Evolutionary conservation across 1,140 invertebrate species (phyloP).

Genomic region (Brachionus rubens): DNA sequence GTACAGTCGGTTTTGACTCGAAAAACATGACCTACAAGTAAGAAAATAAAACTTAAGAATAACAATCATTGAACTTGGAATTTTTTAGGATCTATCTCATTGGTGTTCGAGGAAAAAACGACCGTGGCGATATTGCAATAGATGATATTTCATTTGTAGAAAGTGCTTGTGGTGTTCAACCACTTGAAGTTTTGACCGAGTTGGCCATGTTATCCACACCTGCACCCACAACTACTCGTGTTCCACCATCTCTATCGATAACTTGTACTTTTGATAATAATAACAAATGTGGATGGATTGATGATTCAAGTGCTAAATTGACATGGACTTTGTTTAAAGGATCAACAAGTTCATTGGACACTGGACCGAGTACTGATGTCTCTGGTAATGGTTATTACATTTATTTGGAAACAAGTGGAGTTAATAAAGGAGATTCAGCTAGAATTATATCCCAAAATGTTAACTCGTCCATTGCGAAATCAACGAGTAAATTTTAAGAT

Average conservation of each 20-base stretch:
- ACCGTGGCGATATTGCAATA: constrained; percentile 59
- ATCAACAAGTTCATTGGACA: constrained; percentile 63
- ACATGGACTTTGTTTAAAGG: constrained; percentile 51
- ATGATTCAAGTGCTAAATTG: constrained; percentile 52
- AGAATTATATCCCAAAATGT: constrained; percentile 57
- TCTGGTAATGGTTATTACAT: constrained; percentile 70
- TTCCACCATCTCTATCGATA: background rate
- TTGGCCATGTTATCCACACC: background rate
- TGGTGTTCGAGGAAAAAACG: constrained; percentile 64
- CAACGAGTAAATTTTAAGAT: background rate
- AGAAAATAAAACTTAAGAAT: background rate
- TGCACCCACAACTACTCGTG: constrained; percentile 15
- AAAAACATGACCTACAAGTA: constrained; percentile 29
- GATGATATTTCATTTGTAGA: constrained; percentile 53
- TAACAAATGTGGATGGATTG: constrained; percentile 53
- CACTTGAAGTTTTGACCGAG: background rate
- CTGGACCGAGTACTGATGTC: constrained; percentile 73
- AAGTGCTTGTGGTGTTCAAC: constrained; percentile 50
- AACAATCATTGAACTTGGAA: background rate
- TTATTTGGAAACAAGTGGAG: constrained; percentile 9
- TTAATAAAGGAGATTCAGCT: constrained; percentile 15
- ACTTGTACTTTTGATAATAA: constrained; percentile 50
- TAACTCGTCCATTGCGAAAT: background rate
- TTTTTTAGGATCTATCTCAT: constrained; percentile 11
- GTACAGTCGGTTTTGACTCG: background rate